Base-by-base conservation (phyloP, 2,797 vertebrate genomes). In the Hypotaenidia okinawae region DNA sequence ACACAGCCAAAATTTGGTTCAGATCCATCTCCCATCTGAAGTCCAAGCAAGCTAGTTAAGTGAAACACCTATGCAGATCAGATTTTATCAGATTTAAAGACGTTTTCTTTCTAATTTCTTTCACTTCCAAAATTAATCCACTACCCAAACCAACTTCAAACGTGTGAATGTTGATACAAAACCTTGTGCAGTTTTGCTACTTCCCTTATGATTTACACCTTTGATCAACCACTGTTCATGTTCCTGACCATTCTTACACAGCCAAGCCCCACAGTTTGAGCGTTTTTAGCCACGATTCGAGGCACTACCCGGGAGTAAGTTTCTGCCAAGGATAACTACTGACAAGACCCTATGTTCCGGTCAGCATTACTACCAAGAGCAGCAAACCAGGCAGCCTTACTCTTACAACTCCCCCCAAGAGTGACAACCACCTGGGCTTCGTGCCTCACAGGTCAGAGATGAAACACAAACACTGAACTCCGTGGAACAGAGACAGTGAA, bases 361-460 rank as follows among this genome's bases (percentile, higher is more conserved):
- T 7, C 51, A 35, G 39, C 37, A 4, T 11, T 6, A 16, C 7
- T 37, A 18, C n/a, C 0, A 22, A n/a, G n/a, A 88, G 58, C 15
- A 35, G 41, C 47, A 37, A 30, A 19, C 27, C 16, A 15, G 39
- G 43, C 47, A 30, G 49, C 7, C 47, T 54, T 37, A 28, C n/a
- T 14, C 1, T 10, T 17, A 41, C 32, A 14, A 41, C 16, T 14
- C 39, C 39, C 18, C 8, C 16, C 2, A 25, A 69, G 0, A 37
- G 54, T 11, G 41, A 30, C 39, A 15, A n/a, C 3, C 4, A 2
- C 1, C 22, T 2, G 9, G 32, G 52, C 64, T 54, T 33, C 10
- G 0, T 2, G 25, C 11, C 70, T 24, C 4, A 52, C 15, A 13
- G 37, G 16, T 7, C 78, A 15, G 11, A 24, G 4, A 5, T 1